Evolutionary conservation across 1,140 invertebrate species (phyloP), one percentile per base, ranked within the genome.

Genomic region (Agraylea sexmaculata): DNA sequence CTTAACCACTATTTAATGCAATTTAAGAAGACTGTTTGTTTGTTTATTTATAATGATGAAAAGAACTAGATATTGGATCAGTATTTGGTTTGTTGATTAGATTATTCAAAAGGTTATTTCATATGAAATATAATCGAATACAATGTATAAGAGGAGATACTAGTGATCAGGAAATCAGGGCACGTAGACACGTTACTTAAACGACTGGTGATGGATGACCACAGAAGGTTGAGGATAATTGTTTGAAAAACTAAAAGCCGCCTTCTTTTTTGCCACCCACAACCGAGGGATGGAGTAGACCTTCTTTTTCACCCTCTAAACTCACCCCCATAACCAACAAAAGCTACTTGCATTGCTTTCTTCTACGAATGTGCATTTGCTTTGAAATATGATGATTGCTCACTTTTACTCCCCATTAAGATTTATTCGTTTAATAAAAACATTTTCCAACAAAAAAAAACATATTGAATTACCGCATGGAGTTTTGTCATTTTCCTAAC

Each of bases 191-290:
- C 42, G 47, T 46, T 49, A 46, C 47, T 50, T 46, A 50, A 50
- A 46, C 47, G 40, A 39, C 37, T 44, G 28, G 45, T 50, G 47
- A 50, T 50, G 46, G 47, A 50, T 50, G 47, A 45, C 35, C 29
- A 20, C 20, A 33, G 40, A 23, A 10, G 32, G 40, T 30, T 32
- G 21, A 41, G 40, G 47, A 50, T 50, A 50, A 50, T 50, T 50
- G 47, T 50, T 50, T 50, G 47, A 50, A 46, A 46, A 50, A 50
- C 47, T 50, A 50, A 50, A 46, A 50, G 47, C 47, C 38, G 28
- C 31, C 37, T 37, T 43, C 40, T 40, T 22, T 25, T 22, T 39
- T 22, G 22, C 29, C 4, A 16, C 28, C 13, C 25, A 6, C 30
- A 42, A 29, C 18, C 28, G 12, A 32, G 38, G 15, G 17, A 20